Evolutionary conservation across 2,888 invertebrate species (phyloP).

Genomic region (Protodeltote pygarga): DNA sequence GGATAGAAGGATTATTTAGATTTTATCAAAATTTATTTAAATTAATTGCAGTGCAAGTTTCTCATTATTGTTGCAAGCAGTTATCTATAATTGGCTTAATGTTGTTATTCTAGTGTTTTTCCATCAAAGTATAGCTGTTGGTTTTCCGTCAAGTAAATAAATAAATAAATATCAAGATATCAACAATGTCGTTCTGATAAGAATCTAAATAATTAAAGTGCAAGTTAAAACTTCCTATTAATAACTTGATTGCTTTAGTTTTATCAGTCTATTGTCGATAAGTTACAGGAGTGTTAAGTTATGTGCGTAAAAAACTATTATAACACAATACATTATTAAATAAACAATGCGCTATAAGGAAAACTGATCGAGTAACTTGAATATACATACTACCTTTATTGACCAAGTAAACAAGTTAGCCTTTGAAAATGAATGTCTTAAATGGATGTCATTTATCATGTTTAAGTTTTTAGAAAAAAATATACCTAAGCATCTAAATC

Average conservation of each 20-base stretch:
- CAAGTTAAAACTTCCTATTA: not conserved
- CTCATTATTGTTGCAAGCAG: no score
- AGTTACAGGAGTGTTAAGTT: not conserved
- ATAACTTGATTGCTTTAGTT: not conserved
- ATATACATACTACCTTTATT: conserved; percentile 33
- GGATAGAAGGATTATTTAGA: no score
- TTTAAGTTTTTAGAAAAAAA: no score
- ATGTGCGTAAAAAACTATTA: conserved; percentile 7
- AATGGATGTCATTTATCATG: not conserved
- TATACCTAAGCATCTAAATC: no score
- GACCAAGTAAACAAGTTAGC: conserved; percentile 17
- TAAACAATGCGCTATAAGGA: conserved; percentile 30
- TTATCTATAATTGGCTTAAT: no score
- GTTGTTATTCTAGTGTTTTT: no score
- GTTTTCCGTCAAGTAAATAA: no score
- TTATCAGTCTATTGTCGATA: conserved; percentile 1
- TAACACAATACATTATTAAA: conserved; percentile 11
- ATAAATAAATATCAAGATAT: no score
- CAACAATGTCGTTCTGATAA: no score
- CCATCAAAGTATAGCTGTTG: no score
- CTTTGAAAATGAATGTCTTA: conserved; percentile 9
- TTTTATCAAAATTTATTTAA: no score
- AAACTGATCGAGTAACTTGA: conserved; percentile 31
- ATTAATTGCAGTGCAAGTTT: no score
- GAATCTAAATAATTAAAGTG: not conserved